Conservation (phyloP, 1,140 invertebrate species). For the Pachyrhynchus sulphureomaculatus region DNA sequence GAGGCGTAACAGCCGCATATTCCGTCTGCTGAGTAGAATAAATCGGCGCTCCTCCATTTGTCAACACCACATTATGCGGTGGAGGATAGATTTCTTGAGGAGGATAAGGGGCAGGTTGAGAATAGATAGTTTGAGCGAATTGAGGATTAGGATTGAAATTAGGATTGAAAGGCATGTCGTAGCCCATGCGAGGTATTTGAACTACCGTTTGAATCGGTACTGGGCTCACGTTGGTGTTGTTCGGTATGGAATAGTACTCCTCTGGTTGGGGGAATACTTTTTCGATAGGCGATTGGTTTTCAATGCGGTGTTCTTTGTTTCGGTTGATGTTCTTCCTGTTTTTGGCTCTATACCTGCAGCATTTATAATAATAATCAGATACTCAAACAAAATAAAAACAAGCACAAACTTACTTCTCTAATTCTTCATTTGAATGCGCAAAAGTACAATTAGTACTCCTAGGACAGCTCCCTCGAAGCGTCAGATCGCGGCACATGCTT, state of each 20-base stretch:
- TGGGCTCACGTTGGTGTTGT: slow-evolving; percentile 40
- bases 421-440: slow-evolving; percentile 87
- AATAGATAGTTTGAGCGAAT: slow-evolving; percentile 24
- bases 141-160: slow-evolving; percentile 32
- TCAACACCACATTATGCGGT: slow-evolving; percentile 46
- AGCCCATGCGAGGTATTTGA: slow-evolving; percentile 40
- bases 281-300: slow-evolving; percentile 45
- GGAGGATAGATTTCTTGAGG: slow-evolving; percentile 45
- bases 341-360: slow-evolving; percentile 59
- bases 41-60: slow-evolving; percentile 43
- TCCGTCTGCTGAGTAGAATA: slow-evolving; percentile 30
- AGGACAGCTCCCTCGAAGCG: slow-evolving; percentile 76
- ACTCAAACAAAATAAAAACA: too few relatives aligned
- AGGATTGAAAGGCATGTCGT: slow-evolving; percentile 36
- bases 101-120: slow-evolving; percentile 21
- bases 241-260: slow-evolving; percentile 40
- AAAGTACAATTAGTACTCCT: slow-evolving; percentile 86
- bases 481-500: slow-evolving; percentile 85
- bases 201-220: slow-evolving; percentile 45
- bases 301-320: slow-evolving; percentile 45
- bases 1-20: slow-evolving; percentile 21
- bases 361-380: too few relatives aligned
- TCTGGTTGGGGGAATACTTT: slow-evolving; percentile 41
- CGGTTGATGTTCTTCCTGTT: slow-evolving; percentile 57
- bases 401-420: slow-evolving; percentile 63